Base-by-base conservation (phyloP, 2,888 invertebrate species). In the Andrena hattorfiana region DNA sequence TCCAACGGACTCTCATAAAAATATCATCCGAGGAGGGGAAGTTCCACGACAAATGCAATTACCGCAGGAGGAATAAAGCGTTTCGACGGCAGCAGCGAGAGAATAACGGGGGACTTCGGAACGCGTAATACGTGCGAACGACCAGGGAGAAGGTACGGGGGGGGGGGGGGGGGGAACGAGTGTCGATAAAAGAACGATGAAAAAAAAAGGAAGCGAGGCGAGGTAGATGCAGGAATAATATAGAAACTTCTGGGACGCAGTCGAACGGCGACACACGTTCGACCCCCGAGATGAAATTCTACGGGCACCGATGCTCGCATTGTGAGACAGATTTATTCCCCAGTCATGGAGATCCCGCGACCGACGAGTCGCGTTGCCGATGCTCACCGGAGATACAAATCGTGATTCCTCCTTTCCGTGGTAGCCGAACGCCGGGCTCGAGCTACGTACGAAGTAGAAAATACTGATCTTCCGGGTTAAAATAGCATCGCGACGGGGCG, bases 381-480 rank as follows among this genome's bases (percentile, higher is more conserved):
- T 75, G 75, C 73, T 81, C 60, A 23, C 71, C 70, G 26, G 42
- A 67, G 84, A 83, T 83, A 85, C 88, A 78, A 77, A 87, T 88
- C 84, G 81, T 70, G 86, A 88, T 88, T 86, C 82, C 83, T 88
- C 78, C 85, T 85, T 77, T 77, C 80, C 69, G 49, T 75, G 77
- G 78, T 83, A 75, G 68, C 77, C 66, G 74, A 74, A 75, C 59
- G 20, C 67, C 76, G 76, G 60, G 67, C 16, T 2, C 30, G 23
- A 28, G 26, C 8, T 76, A 54, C 49, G 59, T 66, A 69, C 75
- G 28, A 74, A 49, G 54, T 71, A 84, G 86, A 81, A 86, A 87
- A 87, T 87, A 81, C 64, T 26, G 77, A 28, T 42, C 76, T 69
- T 67, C 68, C 67, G 59, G 62, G 67, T 62, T 83, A 82, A 85